phyloP scores from a whole-genome alignment of 1,140 invertebrate genomes.

The Periplaneta americana region DNA sequence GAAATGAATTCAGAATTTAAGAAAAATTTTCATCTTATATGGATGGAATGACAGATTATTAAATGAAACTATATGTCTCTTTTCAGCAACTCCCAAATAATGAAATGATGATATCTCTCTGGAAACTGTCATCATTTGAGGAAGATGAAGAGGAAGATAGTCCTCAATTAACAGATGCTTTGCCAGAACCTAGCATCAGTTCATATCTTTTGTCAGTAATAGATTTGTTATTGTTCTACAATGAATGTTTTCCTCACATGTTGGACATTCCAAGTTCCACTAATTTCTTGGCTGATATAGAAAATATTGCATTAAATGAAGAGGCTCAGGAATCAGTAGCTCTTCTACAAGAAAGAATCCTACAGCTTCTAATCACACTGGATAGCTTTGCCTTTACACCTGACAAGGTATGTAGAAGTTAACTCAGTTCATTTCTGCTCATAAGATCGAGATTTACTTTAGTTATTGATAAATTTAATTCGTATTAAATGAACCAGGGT shows the following conservation, averaged over 20 bases:
- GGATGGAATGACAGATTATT: no score
- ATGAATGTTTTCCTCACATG: neutral
- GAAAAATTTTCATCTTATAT: no score
- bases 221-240: neutral
- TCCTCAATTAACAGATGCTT: neutral
- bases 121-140: neutral
- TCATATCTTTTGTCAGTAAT: neutral
- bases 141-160: neutral
- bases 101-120: neutral
- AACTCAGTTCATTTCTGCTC: no score
- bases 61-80: no score
- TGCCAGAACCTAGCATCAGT: neutral
- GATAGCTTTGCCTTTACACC: neutral
- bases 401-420: neutral
- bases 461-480: no score
- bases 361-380: neutral
- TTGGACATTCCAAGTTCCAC: neutral
- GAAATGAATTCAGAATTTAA: no score
- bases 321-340: neutral
- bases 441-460: no score
- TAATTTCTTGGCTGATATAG: neutral
- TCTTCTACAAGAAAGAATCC: neutral
- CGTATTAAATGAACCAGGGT: no score
- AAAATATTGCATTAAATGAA: neutral
- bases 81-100: neutral